These are phyloP conservation scores for Dicaeum eximium DNA, from an alignment of 2,113 vertebrate species.

Conservation along the genomic window DNA sequence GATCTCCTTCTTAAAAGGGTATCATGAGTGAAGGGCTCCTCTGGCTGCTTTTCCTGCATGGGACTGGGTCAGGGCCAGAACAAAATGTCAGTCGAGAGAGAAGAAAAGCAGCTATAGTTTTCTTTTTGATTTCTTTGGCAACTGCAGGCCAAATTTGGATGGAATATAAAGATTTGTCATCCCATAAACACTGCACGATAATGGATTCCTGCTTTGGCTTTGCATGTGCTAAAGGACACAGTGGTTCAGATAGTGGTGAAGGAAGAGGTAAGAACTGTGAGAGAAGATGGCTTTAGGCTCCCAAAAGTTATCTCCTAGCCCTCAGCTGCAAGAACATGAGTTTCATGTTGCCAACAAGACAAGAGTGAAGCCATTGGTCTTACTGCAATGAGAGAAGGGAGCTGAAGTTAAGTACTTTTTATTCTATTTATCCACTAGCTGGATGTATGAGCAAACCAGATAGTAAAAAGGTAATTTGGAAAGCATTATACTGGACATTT, in stretches of 20 bases:
- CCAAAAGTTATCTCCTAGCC: not conserved
- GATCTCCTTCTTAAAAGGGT: not conserved
- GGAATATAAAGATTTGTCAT: not conserved
- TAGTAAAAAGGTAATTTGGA: not conserved
- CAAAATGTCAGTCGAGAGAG: not conserved
- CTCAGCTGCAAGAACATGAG: not conserved
- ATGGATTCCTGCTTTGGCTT: not conserved
- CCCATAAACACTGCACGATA: fast-evolving
- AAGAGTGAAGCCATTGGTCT: not conserved
- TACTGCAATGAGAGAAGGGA: not conserved
- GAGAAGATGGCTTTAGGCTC: not conserved
- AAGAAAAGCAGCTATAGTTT: not conserved
- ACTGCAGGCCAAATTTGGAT: not conserved
- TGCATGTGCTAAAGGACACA: not conserved
- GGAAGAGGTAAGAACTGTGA: not conserved
- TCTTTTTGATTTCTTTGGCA: not conserved
- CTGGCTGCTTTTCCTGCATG: not conserved
- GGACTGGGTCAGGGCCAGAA: not conserved
- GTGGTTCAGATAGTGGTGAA: fast-evolving
- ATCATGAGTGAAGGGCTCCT: not conserved
- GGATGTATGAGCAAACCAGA: not conserved
- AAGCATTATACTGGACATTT: not conserved
- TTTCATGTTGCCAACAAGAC: not conserved
- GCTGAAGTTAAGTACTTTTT: not conserved
- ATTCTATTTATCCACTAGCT: not conserved